These are phyloP conservation scores for Tetrax tetrax DNA, from an alignment of 2,113 vertebrate genomes.

Conservation along the genomic window DNA sequence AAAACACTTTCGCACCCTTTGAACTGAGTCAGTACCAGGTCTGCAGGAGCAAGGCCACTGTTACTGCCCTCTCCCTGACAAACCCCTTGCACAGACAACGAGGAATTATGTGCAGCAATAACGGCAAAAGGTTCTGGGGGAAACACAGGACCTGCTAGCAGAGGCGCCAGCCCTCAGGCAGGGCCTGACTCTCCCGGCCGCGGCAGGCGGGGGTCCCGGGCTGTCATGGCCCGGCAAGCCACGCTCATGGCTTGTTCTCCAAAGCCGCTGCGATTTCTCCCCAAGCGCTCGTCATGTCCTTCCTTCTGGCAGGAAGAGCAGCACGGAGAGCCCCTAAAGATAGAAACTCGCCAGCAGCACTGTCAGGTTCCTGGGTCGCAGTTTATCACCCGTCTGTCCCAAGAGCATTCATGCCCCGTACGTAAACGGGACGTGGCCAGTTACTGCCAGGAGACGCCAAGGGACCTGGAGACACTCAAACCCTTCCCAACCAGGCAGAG, in stretches of 20 bases:
- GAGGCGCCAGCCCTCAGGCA: background rate
- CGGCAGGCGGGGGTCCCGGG: accelerated
- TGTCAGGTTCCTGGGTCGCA: background rate
- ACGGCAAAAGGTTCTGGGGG: background rate
- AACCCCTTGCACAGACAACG: background rate
- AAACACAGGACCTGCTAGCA: background rate
- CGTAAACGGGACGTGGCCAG: background rate
- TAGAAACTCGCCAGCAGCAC: background rate
- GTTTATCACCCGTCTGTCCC: background rate
- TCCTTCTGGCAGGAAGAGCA: background rate
- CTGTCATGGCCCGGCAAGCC: accelerated
- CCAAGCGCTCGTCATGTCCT: accelerated
- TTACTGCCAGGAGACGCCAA: background rate
- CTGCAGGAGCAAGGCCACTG: too few species aligned
- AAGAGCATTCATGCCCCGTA: background rate
- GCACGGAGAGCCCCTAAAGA: background rate
- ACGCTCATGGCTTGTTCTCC: accelerated
- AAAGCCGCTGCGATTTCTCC: background rate
- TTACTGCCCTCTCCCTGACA: background rate
- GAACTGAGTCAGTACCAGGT: too few species aligned
- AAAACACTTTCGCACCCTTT: too few species aligned
- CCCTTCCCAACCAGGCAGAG: accelerated
- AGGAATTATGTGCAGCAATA: background rate
- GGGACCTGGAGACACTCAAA: background rate
- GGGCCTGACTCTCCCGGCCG: too few species aligned